Evolutionary conservation across 2,113 vertebrate species (phyloP), one percentile per base, ranked within the genome.

Genomic region (Hucho hucho): DNA sequence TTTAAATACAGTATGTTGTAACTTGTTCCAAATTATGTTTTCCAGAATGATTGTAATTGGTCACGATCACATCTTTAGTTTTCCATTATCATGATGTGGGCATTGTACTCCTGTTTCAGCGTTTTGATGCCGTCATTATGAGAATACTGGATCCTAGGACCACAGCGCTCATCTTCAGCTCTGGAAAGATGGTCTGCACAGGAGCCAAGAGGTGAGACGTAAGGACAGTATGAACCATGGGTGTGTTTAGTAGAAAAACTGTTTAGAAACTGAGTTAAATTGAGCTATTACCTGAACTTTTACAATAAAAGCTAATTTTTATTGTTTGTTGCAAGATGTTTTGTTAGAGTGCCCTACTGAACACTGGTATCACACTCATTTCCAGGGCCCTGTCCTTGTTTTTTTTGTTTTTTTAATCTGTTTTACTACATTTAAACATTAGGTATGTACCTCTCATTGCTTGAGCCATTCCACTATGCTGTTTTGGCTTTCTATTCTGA

Each of bases 141-240:
- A 93, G 98, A 82, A 98, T 99, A 86, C 92, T 97, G 26, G 95
- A 98, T 28, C 98, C 98, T 16, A 89, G 97, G 77, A 99, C 97
- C 53, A 99, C 98, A 2, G 96, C 97, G 0, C 94, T 99, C 61
- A 97, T 98, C 87, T 99, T 99, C 91, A 98, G 97, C 84, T 98
- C 97, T 22, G 98, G 98, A 76, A 99, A 99, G 91, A 96, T 99
- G 94, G 97, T 99, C 85, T 99, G 98, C 84, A 99, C 97, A 0
- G 98, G 98, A 84, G 97, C 97, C 81, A 99, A 97, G 90, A 98
- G 97, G 97, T 98, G 88, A 3, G 58, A 16, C 0, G n/a, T 43
- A 3, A 43, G 37, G 37, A 43, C 37, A 43, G 37, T 12, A 22
- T 59, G 58, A 59, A 37, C 37, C 18, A 59, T 61, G 58, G 6